Evolutionary conservation across 2,797 vertebrate genomes (phyloP), one percentile per base, ranked within the genome.

Genomic region (Sorex maritimensis): DNA sequence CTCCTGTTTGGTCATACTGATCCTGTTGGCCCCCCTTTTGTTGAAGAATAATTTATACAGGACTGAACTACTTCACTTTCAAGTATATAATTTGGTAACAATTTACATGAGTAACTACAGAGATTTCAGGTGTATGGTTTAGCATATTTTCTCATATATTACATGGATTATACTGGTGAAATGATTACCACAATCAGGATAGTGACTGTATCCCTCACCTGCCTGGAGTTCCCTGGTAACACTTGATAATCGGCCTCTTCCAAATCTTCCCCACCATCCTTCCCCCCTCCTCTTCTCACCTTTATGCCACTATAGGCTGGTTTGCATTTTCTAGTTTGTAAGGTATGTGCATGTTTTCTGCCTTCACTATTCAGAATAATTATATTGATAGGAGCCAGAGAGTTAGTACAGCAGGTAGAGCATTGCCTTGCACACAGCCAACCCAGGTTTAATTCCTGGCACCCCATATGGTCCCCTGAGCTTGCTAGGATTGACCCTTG

Each of bases 241-340:
- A 13, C 8, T 58, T 72, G 91, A 14, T 15, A 72, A 28, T 61
- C 26, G 13, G 13, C 52, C 52, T 55, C 13, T 14, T 14, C 17
- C 13, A 55, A 14, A 13, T 2, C 28, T 79, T 24, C 1, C 7
- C 10, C 24, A 28, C 30, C 55, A 63, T 68, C 44, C 21, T 77
- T 30, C 44, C 13, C 26, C 3, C 26, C 71, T 19, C 6, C 21
- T 55, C 46, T 69, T 61, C 28, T 23, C 38, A 49, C 55, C 63
- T 90, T 93, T 87, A 73, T 94, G 63, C 69, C 85, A 28, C n/a
- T 44, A 3, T 9, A 74, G 46, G 23, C 65, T 80, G 58, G 26
- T 74, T 78, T 38, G 41, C 5, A 88, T 79, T 68, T 85, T 89
- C 52, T 67, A 63, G 71, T 55, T 83, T 13, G 72, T 44, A 23